These are phyloP conservation scores for Lepidostoma basale DNA, from an alignment of 1,140 invertebrate species.

Conservation along the genomic window DNA sequence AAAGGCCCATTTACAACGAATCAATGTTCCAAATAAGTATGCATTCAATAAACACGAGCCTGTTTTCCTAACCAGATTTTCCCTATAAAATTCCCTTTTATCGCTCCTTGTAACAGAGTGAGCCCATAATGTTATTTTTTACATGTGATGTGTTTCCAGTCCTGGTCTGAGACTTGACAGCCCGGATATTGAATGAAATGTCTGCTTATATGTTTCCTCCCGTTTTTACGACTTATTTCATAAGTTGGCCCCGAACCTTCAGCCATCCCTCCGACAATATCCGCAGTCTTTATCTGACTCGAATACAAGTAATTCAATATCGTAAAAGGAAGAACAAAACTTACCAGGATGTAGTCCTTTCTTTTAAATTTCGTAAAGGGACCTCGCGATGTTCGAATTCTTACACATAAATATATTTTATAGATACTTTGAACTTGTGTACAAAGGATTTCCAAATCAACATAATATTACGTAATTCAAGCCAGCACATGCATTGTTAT, in stretches of 20 bases:
- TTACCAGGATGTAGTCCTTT: no score
- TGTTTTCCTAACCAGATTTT: slow-evolving; percentile 10
- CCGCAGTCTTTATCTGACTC: slow-evolving; percentile 17
- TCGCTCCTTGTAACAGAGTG: not conserved
- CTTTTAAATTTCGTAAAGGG: no score
- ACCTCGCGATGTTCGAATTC: no score
- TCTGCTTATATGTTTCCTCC: slow-evolving; percentile 19
- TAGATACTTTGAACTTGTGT: no score
- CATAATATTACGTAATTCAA: no score
- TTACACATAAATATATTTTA: no score
- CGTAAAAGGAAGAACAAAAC: slow-evolving; percentile 11
- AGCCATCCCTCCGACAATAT: slow-evolving; percentile 5
- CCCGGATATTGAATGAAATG: slow-evolving; percentile 24
- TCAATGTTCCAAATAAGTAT: no score
- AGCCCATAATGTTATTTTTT: slow-evolving; percentile 12
- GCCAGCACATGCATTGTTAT: no score
- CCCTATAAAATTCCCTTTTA: slow-evolving; percentile 10
- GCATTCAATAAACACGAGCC: slow-evolving; percentile 10
- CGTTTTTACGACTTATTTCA: slow-evolving; percentile 23
- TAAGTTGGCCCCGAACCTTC: not conserved
- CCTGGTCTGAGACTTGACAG: not conserved
- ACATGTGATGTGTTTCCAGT: slow-evolving; percentile 4
- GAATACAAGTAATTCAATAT: slow-evolving; percentile 26
- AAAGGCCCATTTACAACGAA: no score
- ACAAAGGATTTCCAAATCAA: no score